Conservation (phyloP, 2,113 vertebrate genomes). For the Morone saxatilis region DNA sequence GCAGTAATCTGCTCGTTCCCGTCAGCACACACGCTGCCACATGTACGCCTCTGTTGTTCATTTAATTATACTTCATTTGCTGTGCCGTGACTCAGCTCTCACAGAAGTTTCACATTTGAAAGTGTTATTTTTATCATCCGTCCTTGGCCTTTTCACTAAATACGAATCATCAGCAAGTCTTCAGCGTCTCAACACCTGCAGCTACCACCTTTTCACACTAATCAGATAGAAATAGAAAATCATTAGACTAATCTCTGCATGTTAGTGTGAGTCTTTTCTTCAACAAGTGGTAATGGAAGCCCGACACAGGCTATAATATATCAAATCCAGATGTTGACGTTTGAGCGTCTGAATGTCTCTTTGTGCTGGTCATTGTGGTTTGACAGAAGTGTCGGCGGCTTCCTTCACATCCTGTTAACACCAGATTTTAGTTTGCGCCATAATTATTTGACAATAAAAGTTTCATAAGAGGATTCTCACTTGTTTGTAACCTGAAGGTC, state of each 20-base stretch:
- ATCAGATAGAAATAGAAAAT: neutral
- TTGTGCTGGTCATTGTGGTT: neutral
- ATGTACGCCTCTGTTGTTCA: neutral
- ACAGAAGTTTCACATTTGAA: neutral
- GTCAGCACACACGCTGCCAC: neutral
- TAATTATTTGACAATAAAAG: neutral
- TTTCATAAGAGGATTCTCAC: neutral
- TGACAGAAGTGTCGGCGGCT: neutral
- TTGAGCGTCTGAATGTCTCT: neutral
- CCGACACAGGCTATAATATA: too few relatives aligned
- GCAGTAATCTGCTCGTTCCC: neutral
- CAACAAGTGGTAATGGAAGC: neutral
- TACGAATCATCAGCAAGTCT: neutral
- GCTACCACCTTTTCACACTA: neutral
- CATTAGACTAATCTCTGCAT: neutral
- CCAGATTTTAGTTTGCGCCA: neutral
- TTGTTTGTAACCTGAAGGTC: neutral
- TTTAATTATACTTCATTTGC: neutral
- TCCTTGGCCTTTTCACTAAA: neutral
- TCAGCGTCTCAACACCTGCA: constrained; percentile 9
- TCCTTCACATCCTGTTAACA: neutral
- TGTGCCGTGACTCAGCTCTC: neutral
- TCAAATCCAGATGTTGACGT: neutral
- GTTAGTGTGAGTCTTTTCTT: neutral
- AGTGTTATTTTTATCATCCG: neutral